Base-by-base conservation (phyloP, 2,797 vertebrate genomes). In the Parotocinclus haroldoi region DNA sequence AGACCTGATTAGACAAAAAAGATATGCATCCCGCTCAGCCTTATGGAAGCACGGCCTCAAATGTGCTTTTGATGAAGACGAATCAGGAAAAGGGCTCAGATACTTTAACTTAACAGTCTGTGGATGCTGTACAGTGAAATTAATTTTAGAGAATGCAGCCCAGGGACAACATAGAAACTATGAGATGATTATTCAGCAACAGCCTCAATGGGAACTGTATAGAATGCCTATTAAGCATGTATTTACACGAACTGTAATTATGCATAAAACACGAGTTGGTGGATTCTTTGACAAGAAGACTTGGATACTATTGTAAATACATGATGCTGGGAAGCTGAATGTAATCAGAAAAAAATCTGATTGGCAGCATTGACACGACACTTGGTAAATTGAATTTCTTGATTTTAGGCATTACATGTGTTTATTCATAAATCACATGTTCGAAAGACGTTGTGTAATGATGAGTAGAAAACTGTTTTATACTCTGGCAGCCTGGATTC, bases 41-140 rank as follows among this genome's bases (percentile, higher is more conserved):
- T 76, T 66, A 71, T 73, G 61, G 71, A 71, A 71, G 70, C 68
- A 65, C 55, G 71, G 57, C 64, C 76, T 76, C 64, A 76, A 78
- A 78, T 78, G 70, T 66, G 76, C 73, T 76, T 78, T 76, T 78
- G 73, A 78, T 78, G 76, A 78, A 78, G 76, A 78, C 68, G 52
- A 78, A 78, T 78, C 60, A 51, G 48, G 59, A 59, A 75, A 69
- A 71, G 73, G 64, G 63, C 63, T 56, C 69, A 17, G 63, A 61
- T 66, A 55, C 57, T 61, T 67, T 73, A 57, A 65, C 73, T 78
- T 76, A 78, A 71, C 65, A 72, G 72, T 71, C 64, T 71, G 63
- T 72, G 72, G 70, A 71, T 68, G 68, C 65, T 72, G 66, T 78
- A 78, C 69, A 63, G 56, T 69, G 61, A 75, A 63, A 75, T 75